Evolutionary conservation across 2,888 invertebrate genomes (phyloP), one percentile per base, ranked within the genome.

Genomic region (Gisinianus flammeolus): DNA sequence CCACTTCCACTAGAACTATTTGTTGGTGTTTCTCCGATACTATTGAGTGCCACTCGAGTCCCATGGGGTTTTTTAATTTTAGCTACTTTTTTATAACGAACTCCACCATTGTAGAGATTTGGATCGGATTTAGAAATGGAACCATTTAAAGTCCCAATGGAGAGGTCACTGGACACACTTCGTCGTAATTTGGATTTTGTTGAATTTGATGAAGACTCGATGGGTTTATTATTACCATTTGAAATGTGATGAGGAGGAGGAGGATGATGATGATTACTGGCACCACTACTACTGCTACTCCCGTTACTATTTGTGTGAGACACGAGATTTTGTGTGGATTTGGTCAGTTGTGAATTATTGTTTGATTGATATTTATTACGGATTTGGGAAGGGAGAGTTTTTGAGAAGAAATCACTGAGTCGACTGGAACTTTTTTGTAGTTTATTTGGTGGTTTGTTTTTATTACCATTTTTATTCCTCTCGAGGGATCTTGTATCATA

Each of bases 341-440:
- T 77, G 28, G 28, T 67, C 31, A 67, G 56, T n/a, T 54, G 31
- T 28, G 52, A 24, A 56, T 24, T 44, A 44, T 19, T 44, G 44
- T 26, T 70, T 28, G 16, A 24, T 31, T 72, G 52, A 24, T 68
- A 74, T 69, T 69, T 74, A 30, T 44, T 67, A 28, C 35, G 56
- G 31, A 78, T 69, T 58, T 73, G 74, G 24, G 74, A 74, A 1
- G 78, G 78, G 1, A 78, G 35, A 1, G 78, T 78, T 28, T 58
- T 28, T 19, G 78, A 54, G 19, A 79, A 79, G 33, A 79, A 79
- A 85, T 91, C 91, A 83, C 90, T 90, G 86, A 91, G 90, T 86
- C 90, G 91, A 68, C 90, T 90, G 77, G 90, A 88, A 85, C 91
- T 88, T 86, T 91, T 91, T 24, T 91, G 88, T 67, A 89, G 87